Conservation (phyloP, 2,113 vertebrate species). For the Onychorhynchus coronatus region DNA sequence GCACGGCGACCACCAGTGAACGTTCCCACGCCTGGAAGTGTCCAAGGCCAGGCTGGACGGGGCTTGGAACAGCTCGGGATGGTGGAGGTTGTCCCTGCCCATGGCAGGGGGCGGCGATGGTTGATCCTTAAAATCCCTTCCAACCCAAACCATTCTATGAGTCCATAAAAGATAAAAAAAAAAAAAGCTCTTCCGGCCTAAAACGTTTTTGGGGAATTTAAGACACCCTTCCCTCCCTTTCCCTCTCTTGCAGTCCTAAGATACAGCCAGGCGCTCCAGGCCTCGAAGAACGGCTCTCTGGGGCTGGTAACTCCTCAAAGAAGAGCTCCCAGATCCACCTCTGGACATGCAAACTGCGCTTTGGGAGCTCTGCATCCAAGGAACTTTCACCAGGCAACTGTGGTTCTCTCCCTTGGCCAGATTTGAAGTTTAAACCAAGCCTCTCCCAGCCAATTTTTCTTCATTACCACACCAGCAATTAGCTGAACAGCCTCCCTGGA, state of each 20-base stretch:
- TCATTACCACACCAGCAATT: not conserved
- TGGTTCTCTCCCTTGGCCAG: not conserved
- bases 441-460: not conserved
- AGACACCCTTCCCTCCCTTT: not conserved
- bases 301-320: not conserved
- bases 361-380: not conserved
- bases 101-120: not conserved
- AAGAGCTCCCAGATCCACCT: not conserved
- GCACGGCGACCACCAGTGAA: not conserved
- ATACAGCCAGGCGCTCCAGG: not conserved
- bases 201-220: not conserved
- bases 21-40: not conserved
- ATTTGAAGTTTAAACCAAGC: not conserved
- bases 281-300: not conserved
- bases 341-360: not conserved
- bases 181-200: not conserved
- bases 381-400: not conserved
- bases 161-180: not conserved
- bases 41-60: not conserved
- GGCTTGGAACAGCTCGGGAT: not conserved
- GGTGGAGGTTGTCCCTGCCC: not conserved
- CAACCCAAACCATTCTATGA: not conserved
- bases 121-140: not conserved
- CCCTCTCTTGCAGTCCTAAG: not conserved
- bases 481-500: not conserved